Base-by-base conservation (phyloP, 2,888 invertebrate genomes). In the Ferdinandea cuprea region DNA sequence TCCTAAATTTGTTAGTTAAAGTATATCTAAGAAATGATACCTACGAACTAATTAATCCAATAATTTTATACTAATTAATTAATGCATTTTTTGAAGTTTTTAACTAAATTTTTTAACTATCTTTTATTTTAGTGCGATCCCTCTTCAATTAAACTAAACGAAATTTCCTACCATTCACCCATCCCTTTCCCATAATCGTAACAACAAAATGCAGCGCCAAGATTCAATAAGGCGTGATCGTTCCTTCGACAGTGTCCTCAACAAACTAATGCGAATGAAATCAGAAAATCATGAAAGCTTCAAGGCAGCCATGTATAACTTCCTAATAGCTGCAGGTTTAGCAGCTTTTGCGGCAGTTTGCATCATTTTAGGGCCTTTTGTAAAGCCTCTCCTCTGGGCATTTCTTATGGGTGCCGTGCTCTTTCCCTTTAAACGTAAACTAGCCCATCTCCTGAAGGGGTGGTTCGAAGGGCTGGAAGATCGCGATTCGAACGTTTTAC, bases 361-460 rank as follows among this genome's bases (percentile, higher is more conserved):
- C 90, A 93, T 96, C 84, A 96, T 97, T 86, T 92, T 98, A 30
- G 96, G 96, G 87, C 98, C 98, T 0, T 99, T 98, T 91, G 94
- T 99, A 35, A 95, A 97, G 86, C 98, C 99, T 0, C 91, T 99
- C 65, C 93, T 99, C 86, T 99, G 99, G 99, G 98, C 99, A 0
- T 92, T 98, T 71, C 92, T 99, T 32, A 97, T 98, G 87, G 99
- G 99, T n/a, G 98, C 98, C 0, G 96, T 98, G 40, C 92, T 99
- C n/a, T 97, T 98, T 90, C 99, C 99, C 0, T 95, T 98, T 88
- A 99, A 99, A 90, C 93, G 95, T 80, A 94, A 94, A 69, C 90
- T 98, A 48, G 94, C 97, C 0, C 94, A 94, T 77, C 92, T 93
- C 79, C 92, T 97, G 19, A 94, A 95, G 86, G 93, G 93, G 85